phyloP scores from a whole-genome alignment of 2,797 vertebrate genomes.

The Ctenosaura bakeri region DNA sequence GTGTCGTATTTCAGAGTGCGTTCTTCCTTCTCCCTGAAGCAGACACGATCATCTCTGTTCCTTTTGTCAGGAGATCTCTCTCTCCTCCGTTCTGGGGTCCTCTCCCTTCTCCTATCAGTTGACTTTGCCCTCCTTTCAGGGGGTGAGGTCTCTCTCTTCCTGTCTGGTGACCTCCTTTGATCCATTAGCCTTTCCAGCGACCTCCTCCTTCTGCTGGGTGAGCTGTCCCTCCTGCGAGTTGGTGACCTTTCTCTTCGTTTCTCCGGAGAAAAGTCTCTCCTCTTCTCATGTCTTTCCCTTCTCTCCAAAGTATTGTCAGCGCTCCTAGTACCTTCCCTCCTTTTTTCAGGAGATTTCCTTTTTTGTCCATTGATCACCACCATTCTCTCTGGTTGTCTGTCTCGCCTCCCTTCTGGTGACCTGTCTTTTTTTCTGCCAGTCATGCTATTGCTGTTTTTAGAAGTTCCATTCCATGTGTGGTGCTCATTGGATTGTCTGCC shows the following conservation, averaged over 20 bases:
- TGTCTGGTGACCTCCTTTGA: constrained; percentile 84
- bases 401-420: constrained; percentile 85
- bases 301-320: constrained; percentile 89
- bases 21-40: constrained; percentile 85
- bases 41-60: constrained; percentile 76
- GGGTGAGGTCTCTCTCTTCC: constrained; percentile 83
- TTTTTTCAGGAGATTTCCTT: constrained; percentile 84
- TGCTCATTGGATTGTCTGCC: constrained; percentile 85
- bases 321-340: constrained; percentile 85
- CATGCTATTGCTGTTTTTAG: constrained; percentile 85
- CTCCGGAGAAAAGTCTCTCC: constrained; percentile 85
- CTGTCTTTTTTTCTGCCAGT: constrained; percentile 82
- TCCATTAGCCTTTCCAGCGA: constrained; percentile 90
- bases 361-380: constrained; percentile 82
- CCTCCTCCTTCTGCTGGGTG: constrained; percentile 80
- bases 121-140: constrained; percentile 87
- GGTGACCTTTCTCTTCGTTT: constrained; percentile 78
- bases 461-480: constrained; percentile 89
- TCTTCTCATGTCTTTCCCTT: constrained; percentile 76
- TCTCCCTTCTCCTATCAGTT: constrained; percentile 83
- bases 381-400: constrained; percentile 83
- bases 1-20: constrained; percentile 78
- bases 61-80: constrained; percentile 86
- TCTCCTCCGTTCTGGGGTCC: constrained; percentile 83
- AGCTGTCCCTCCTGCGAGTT: constrained; percentile 74